Evolutionary conservation across 2,113 vertebrate species (phyloP).

Genomic region (Ctenomys sociabilis): DNA sequence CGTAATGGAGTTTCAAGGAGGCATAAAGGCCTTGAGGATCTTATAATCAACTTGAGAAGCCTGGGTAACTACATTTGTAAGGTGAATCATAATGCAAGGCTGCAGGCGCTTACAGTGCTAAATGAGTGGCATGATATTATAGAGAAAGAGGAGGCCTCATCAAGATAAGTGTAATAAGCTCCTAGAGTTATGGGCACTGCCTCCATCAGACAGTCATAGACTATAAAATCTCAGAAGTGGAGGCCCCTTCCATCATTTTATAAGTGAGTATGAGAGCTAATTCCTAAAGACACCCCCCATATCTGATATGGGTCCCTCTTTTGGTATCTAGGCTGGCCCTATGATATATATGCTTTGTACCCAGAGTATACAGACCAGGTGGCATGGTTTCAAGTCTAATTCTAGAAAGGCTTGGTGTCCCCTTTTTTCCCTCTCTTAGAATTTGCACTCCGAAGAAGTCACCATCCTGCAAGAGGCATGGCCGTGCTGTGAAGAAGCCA

Average conservation of each 20-base stretch:
- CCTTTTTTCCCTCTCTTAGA: neutral
- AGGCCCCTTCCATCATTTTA: neutral
- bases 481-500: neutral
- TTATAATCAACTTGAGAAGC: conserved; percentile 67
- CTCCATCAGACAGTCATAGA: conserved; percentile 9
- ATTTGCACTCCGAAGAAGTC: neutral
- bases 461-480: neutral
- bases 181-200: conserved; percentile 28
- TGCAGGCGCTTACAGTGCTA: conserved; percentile 46
- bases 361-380: neutral
- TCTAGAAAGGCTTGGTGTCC: neutral
- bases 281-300: neutral
- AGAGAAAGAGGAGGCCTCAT: conserved; percentile 42
- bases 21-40: conserved; percentile 64
- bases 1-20: conserved; percentile 70
- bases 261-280: neutral
- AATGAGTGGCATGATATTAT: conserved; percentile 51
- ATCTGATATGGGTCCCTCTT: neutral
- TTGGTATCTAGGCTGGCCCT: neutral
- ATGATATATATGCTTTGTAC: neutral
- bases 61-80: conserved; percentile 66
- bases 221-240: neutral
- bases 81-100: conserved; percentile 62
- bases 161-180: neutral
- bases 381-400: neutral